Base-by-base conservation (phyloP, 2,888 invertebrate species). In the Acleris literana region DNA sequence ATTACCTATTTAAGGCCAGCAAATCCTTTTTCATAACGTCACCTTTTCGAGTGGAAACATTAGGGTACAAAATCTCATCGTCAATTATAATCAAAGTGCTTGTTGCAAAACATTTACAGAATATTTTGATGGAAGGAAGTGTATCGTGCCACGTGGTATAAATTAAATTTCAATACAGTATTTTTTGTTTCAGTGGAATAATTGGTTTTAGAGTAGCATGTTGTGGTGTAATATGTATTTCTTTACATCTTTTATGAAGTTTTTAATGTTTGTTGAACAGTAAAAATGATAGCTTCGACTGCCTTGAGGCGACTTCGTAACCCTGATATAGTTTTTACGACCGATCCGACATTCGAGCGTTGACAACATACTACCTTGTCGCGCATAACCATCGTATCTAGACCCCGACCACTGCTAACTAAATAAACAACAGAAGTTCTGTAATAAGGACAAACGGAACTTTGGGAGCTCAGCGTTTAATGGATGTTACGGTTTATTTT, bases 291-390 rank as follows among this genome's bases (percentile, higher is more conserved):
- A 54, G 49, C 54, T 60, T 68, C 71, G 55, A 68, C 71, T 71
- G 70, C 79, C 79, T 80, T 79, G 78, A 73, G 62, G 56, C 63
- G 64, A 70, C 70, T 62, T 66, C 64, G 69, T 75, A 74, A 74
- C 78, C 76, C 78, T 77, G 76, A 74, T 76, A 71, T 72, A 71
- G 75, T 16, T 77, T 81, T 81, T 78, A 82, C 76, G 79, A 79
- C 71, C 72, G 69, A 72, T 71, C 71, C 71, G 72, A 72, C 72
- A 70, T 71, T 72, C 70, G 60, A 61, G 54, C 67, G 61, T 68
- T 64, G 69, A 69, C 70, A 71, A 65, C 46, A 17, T 46, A 46
- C 56, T 60, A 61, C 54, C 51, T 63, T 59, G 22, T 52, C 57
- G 48, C 54, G 49, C 48, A 25, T 39, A 39, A 44, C 68, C 58